Evolutionary conservation across 1,140 invertebrate genomes (phyloP), one percentile per base, ranked within the genome.

Genomic region (Zaprionus inermis): DNA sequence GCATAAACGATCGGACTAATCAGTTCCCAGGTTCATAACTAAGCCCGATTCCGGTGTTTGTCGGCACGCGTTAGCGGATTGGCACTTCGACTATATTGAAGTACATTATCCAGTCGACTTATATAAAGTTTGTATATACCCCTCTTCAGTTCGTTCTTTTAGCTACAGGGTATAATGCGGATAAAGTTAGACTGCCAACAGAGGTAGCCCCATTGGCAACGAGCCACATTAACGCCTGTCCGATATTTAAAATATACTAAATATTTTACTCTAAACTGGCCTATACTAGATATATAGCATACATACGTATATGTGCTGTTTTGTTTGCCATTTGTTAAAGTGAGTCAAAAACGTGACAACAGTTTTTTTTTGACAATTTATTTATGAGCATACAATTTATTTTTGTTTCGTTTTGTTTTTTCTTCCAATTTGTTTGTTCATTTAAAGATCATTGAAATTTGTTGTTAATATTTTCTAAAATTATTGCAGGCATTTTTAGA

Each of bases 261-360:
- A n/a, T n/a, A 18, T 41, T 46, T 16, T 51, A 10, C 18, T 34
- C 41, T 34, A n/a, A 32, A 54, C 34, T 36, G 22, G 22, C 18
- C 16, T 56, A 66, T 12, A 60, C 36, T 60, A 58, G 44, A 34
- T 41, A 30, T 41, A 11, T 28, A 59, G 12, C 14, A 58, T 38
- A 41, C 28, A 34, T 38, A 11, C 16, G 32, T 51, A 32, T 57
- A n/a, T 64, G n/a, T 28, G 51, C 24, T 44, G 24, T 72, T 6
- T 70, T 58, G n/a, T 11, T 76, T 60, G 32, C 22, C 20, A 34
- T 54, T 46, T 32, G 49, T 58, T 46, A 22, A 78, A 73, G 74
- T 82, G 70, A 86, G 83, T 79, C 79, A 83, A 89, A 88, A 88
- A 88, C 83, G 83, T 88, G 83, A 88, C 83, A 79, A 74, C 56